Evolutionary conservation across 2,797 vertebrate species (phyloP).

Genomic region (Nyctibius grandis): DNA sequence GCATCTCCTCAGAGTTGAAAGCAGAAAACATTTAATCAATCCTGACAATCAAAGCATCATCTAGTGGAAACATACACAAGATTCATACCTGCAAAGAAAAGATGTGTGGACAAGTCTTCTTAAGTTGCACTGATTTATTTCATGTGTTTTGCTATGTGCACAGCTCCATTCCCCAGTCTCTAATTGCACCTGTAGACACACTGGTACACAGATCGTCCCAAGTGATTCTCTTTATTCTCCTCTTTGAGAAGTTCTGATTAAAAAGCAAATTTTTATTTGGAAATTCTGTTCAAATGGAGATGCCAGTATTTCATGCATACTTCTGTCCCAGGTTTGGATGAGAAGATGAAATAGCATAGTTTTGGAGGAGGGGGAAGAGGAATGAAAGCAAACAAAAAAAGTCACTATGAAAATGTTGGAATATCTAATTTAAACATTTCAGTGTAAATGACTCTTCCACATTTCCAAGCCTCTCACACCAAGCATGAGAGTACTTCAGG

Average conservation of each 20-base stretch:
- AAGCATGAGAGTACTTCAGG: not conserved
- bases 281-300: not conserved
- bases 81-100: constrained; percentile 19
- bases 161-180: not conserved
- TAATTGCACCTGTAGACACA: not conserved
- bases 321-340: not conserved
- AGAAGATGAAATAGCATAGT: not conserved
- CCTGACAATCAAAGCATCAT: constrained; percentile 36
- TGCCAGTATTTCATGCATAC: not conserved
- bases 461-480: not conserved
- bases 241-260: not conserved
- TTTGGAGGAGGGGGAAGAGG: not conserved
- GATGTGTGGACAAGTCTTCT: not conserved
- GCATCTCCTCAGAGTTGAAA: constrained; percentile 47
- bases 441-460: not conserved
- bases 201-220: not conserved
- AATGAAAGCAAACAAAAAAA: not conserved
- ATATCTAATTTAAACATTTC: not conserved
- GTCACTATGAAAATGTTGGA: not conserved
- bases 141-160: not conserved
- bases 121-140: not conserved
- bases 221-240: not conserved
- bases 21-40: constrained; percentile 38
- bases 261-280: not conserved
- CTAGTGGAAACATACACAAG: constrained; percentile 9